Evolutionary conservation across 2,888 invertebrate genomes (phyloP).

Genomic region (Polydrusus cervinus): DNA sequence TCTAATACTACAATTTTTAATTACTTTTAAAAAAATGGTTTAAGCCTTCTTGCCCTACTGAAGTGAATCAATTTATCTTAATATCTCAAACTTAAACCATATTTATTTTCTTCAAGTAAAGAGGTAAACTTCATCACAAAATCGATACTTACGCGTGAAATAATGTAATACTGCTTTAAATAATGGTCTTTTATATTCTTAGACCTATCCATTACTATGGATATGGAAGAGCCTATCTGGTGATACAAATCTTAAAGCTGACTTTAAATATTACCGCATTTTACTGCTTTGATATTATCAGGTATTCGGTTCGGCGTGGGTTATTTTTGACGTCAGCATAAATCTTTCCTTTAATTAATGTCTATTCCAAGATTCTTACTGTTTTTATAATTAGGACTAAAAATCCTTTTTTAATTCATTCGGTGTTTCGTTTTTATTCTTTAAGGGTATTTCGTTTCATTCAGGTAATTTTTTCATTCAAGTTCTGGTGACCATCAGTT

Average conservation of each 20-base stretch:
- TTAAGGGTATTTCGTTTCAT: slow-evolving; percentile 33
- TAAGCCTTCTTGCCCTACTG: no score
- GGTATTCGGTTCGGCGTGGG: slow-evolving; percentile 68
- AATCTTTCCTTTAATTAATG: slow-evolving; percentile 71
- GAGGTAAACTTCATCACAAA: slow-evolving; percentile 22
- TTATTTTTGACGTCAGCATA: slow-evolving; percentile 70
- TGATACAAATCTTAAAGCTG: slow-evolving; percentile 61
- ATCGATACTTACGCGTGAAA: slow-evolving; percentile 53
- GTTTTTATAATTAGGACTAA: slow-evolving; percentile 65
- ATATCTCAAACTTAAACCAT: neutral
- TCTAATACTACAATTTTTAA: no score
- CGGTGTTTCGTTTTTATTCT: slow-evolving; percentile 24
- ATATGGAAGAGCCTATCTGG: slow-evolving; percentile 54
- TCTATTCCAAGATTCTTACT: slow-evolving; percentile 64
- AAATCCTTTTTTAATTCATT: slow-evolving; percentile 43
- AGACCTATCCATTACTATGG: slow-evolving; percentile 57
- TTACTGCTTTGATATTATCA: slow-evolving; percentile 70
- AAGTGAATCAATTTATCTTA: no score
- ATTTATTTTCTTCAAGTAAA: neutral
- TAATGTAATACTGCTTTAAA: slow-evolving; percentile 64
- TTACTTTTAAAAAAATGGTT: no score
- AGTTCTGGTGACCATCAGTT: neutral
- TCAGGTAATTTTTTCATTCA: slow-evolving; percentile 32
- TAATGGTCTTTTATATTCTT: slow-evolving; percentile 63
- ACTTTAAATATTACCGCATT: slow-evolving; percentile 70